These are phyloP conservation scores for Eretmochelys imbricata DNA, from an alignment of 2,113 vertebrate genomes.

Conservation along the genomic window DNA sequence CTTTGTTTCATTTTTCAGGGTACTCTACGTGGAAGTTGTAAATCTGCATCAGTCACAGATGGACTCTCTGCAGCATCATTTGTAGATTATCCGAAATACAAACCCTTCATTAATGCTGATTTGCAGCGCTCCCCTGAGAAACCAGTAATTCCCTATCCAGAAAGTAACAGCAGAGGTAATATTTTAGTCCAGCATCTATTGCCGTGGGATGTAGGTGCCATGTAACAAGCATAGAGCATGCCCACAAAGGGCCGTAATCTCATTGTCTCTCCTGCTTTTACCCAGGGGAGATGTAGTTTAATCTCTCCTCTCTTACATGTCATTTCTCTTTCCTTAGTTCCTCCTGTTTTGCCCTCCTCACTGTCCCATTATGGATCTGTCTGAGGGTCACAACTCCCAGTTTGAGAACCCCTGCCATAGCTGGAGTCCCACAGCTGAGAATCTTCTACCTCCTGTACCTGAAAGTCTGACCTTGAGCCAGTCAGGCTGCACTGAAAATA, in stretches of 20 bases:
- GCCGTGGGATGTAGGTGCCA: background rate
- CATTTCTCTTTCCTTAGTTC: background rate
- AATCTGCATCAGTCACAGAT: constrained; percentile 67
- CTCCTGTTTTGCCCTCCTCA: background rate
- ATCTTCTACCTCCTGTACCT: background rate
- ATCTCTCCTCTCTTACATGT: background rate
- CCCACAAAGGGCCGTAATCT: background rate
- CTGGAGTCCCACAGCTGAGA: background rate
- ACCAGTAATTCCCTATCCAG: constrained; percentile 88
- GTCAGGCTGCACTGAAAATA: background rate
- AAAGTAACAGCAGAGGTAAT: constrained; percentile 92
- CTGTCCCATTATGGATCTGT: background rate
- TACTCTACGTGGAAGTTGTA: constrained; percentile 26
- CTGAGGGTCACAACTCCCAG: too few relatives aligned
- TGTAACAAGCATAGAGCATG: background rate
- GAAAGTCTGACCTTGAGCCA: background rate
- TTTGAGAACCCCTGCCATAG: too few relatives aligned
- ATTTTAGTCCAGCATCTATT: background rate
- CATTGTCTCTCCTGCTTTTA: background rate
- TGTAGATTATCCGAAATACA: constrained; percentile 84
- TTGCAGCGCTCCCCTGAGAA: constrained; percentile 74
- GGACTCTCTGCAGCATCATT: constrained; percentile 83
- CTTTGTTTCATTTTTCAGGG: constrained; percentile 69
- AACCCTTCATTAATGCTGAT: constrained; percentile 86
- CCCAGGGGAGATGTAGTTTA: background rate